phyloP scores from a whole-genome alignment of 2,888 invertebrate species.

The Linnaemya tessellans region DNA sequence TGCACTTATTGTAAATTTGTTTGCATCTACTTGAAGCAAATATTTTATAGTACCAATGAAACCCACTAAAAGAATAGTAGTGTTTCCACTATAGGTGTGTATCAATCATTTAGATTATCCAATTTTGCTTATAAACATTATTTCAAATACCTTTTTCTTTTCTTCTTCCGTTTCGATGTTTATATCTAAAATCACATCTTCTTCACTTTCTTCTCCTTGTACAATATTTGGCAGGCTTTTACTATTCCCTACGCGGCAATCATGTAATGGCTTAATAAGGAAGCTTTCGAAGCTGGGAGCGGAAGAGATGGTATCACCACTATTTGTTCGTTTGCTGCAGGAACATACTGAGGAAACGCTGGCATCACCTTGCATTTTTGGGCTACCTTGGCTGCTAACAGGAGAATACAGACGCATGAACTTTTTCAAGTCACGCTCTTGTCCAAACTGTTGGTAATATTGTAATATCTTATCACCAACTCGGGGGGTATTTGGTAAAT shows the following conservation, averaged over 20 bases:
- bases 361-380: slow-evolving; percentile 17
- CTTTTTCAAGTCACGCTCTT: slow-evolving; percentile 87
- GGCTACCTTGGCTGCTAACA: slow-evolving; percentile 46
- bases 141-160: slow-evolving; percentile 35
- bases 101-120: too few species aligned
- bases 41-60: too few species aligned
- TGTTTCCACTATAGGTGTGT: too few species aligned
- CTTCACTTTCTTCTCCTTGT: neutral
- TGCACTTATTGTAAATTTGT: too few species aligned
- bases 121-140: neutral
- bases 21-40: too few species aligned
- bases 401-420: slow-evolving; percentile 84
- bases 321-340: slow-evolving; percentile 21
- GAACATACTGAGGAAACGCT: neutral
- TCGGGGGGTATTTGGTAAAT: slow-evolving; percentile 72
- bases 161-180: slow-evolving; percentile 58
- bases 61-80: too few species aligned
- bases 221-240: slow-evolving; percentile 70
- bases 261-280: slow-evolving; percentile 40
- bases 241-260: slow-evolving; percentile 25
- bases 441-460: slow-evolving; percentile 88
- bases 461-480: slow-evolving; percentile 84
- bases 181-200: slow-evolving; percentile 49
- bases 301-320: slow-evolving; percentile 51
- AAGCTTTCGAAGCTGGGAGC: slow-evolving; percentile 49